Base-by-base conservation (phyloP, 2,113 vertebrate genomes). In the Perognathus longimembris region DNA sequence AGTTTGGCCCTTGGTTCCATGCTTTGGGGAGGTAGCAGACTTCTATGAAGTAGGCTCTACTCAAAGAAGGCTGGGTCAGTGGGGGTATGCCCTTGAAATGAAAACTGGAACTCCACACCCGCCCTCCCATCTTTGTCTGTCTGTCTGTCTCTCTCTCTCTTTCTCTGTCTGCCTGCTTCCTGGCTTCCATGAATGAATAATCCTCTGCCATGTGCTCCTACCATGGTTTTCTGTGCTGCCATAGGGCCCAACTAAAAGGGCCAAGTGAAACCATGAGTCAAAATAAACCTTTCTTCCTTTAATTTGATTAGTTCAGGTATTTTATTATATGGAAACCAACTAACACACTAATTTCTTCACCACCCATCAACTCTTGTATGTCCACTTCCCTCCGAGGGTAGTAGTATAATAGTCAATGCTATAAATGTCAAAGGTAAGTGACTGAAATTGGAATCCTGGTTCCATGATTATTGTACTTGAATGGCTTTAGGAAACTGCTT, bases 171-270 rank as follows among this genome's bases (percentile, higher is more conserved):
- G 11, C 30, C 42, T 73, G 26, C 15, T 32, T 64, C 18, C 40
- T 20, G 9, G 32, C 40, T 54, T 45, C 57, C 14, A 26, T 14
- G 42, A 30, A 6, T 18, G 14, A 32, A 67, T 12, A 20, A 59
- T 20, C 61, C n/a, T 74, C 8, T 30, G 26, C 42, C 79, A 54
- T 9, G 11, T 28, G n/a, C n/a, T 32, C 59, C 57, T 5, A 24
- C 28, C 28, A n/a, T 7, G 4, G 9, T 40, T 20, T n/a, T 50
- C n/a, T n/a, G 3, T 24, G 36, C 3, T 1, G 4, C 6, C 42
- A 66, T 42, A 66, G 32, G 21, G 70, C n/a, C 40, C 74, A 63
- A 57, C 32, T 42, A 66, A 67, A 7, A 57, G 8, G 8, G 3
- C 59, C 42, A 66, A 40, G 30, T 40, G 34, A 40, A 75, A 21